phyloP scores from a whole-genome alignment of 2,888 invertebrate species.

The Clunio marinus region DNA sequence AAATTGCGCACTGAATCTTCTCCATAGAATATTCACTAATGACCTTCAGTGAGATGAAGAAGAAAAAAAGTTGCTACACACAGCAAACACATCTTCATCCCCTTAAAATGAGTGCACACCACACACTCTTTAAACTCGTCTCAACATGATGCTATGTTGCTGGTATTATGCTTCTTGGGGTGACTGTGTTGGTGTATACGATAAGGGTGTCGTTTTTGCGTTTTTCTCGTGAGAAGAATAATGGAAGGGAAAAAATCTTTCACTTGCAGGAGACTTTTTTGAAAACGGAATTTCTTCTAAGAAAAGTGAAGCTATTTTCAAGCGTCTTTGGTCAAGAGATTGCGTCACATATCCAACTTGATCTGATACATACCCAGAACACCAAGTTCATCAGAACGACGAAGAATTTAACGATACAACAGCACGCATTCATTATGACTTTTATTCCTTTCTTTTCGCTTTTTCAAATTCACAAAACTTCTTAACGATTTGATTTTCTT shows the following conservation, averaged over 20 bases:
- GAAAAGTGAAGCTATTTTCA: background rate
- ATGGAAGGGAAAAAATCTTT: background rate
- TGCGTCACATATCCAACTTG: background rate
- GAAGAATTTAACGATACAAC: conserved; percentile 50
- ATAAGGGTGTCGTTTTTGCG: conserved; percentile 19
- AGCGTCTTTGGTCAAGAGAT: background rate
- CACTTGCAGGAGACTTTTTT: background rate
- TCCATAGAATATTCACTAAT: conserved; percentile 1
- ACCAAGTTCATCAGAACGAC: conserved; percentile 50
- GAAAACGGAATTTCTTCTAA: background rate
- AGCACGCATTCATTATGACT: conserved; percentile 43
- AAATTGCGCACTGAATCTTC: conserved; percentile 10
- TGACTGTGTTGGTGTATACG: background rate
- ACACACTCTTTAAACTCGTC: background rate
- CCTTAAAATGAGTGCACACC: no score
- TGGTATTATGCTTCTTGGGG: background rate
- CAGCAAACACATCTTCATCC: conserved; percentile 10
- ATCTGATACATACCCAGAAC: conserved; percentile 47
- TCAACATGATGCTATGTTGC: background rate
- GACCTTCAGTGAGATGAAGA: conserved; percentile 3
- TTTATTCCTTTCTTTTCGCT: background rate
- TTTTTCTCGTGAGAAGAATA: background rate
- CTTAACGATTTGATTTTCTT: background rate
- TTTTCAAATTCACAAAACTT: background rate
- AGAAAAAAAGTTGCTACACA: background rate